These are phyloP conservation scores for Coranthus polyacanthus DNA, from an alignment of 2,797 vertebrate genomes.

Conservation along the genomic window DNA sequence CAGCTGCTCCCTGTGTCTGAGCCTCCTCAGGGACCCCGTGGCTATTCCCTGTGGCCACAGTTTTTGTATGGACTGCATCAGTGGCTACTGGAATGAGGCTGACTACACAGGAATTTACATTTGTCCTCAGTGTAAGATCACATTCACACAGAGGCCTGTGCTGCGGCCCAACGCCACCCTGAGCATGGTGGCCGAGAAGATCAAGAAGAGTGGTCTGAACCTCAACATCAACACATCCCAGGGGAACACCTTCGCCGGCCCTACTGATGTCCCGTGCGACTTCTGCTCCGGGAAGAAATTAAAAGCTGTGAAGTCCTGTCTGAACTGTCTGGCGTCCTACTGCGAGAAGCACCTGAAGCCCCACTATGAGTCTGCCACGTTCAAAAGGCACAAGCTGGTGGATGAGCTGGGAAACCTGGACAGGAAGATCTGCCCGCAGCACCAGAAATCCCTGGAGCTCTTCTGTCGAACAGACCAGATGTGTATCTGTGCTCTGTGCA, in stretches of 20 bases:
- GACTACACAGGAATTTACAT: slow-evolving; percentile 86
- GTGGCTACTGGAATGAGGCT: slow-evolving; percentile 89
- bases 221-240: slow-evolving; percentile 63
- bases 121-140: slow-evolving; percentile 89
- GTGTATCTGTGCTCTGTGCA: slow-evolving; percentile 85
- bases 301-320: slow-evolving; percentile 86
- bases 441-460: slow-evolving; percentile 84
- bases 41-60: slow-evolving; percentile 92
- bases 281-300: slow-evolving; percentile 85
- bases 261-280: slow-evolving; percentile 84
- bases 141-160: slow-evolving; percentile 87
- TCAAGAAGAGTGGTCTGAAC: slow-evolving; percentile 85
- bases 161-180: slow-evolving; percentile 88
- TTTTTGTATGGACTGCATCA: slow-evolving; percentile 91
- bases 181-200: slow-evolving; percentile 88
- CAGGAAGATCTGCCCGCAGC: slow-evolving; percentile 85
- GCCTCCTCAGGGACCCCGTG: slow-evolving; percentile 86
- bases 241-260: slow-evolving; percentile 68
- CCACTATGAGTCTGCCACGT: slow-evolving; percentile 84
- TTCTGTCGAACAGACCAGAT: slow-evolving; percentile 87
- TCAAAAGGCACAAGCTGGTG: slow-evolving; percentile 87
- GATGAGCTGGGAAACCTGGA: slow-evolving; percentile 86
- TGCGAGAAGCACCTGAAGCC: slow-evolving; percentile 87
- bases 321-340: slow-evolving; percentile 87
- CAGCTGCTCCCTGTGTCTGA: slow-evolving; percentile 88